phyloP scores from a whole-genome alignment of 2,113 vertebrate genomes.

The Apaloderma vittatum region DNA sequence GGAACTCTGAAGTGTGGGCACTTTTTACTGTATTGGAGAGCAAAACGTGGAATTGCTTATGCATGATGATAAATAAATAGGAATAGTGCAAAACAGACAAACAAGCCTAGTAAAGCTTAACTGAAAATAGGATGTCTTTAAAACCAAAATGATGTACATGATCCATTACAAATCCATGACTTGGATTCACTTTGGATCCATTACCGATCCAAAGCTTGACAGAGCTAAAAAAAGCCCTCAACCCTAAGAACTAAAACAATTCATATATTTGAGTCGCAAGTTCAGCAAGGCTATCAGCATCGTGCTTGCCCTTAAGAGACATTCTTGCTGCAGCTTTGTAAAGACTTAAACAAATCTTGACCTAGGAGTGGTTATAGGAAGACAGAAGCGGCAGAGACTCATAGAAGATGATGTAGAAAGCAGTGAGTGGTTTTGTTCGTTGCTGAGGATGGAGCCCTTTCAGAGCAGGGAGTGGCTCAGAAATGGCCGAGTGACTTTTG shows the following conservation, averaged over 20 bases:
- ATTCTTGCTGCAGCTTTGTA: background rate
- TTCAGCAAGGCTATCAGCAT: background rate
- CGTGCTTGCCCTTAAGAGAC: rapidly evolving
- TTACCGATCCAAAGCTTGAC: background rate
- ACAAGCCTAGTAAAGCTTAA: background rate
- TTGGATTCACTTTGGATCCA: background rate
- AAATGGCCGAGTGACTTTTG: background rate
- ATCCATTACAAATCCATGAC: background rate
- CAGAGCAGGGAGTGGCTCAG: background rate
- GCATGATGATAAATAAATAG: background rate
- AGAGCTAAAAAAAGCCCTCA: background rate
- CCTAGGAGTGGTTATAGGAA: background rate
- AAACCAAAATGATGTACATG: background rate
- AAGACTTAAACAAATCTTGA: background rate
- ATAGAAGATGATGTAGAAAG: background rate
- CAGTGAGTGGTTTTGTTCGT: background rate
- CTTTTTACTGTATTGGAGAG: background rate
- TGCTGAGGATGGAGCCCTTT: background rate
- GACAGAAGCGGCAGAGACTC: rapidly evolving
- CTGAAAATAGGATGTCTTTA: background rate
- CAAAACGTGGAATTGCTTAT: background rate
- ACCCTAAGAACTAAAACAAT: too few species aligned
- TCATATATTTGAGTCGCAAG: background rate
- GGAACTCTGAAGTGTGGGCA: background rate
- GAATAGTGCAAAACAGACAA: background rate